A percentile compares a stretch with the other conserved stretches of the same genome.
phyloP scores from a whole-genome alignment of 2,888 invertebrate species.

The Megastigmus dorsalis region DNA sequence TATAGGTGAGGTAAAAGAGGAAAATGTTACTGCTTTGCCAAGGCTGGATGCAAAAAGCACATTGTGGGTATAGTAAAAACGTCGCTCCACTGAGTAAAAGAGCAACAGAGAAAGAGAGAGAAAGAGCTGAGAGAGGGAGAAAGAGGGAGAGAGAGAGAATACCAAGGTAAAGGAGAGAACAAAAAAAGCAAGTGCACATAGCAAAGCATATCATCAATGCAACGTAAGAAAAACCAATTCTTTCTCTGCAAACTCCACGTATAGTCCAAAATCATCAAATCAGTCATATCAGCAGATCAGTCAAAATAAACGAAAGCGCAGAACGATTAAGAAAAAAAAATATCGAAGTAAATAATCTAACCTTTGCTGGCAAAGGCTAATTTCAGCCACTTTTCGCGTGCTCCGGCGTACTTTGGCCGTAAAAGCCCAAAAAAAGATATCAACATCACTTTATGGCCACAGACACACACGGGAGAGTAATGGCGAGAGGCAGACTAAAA shows the following conservation, averaged over 20 bases:
- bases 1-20: slow-evolving; percentile 10
- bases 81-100: slow-evolving; percentile 2
- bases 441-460: slow-evolving; percentile 16
- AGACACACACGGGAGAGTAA: neutral
- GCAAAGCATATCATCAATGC: neutral
- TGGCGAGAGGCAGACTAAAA: slow-evolving; percentile 52
- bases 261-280: no score
- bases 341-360: slow-evolving; percentile 4
- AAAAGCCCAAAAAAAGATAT: slow-evolving; percentile 34
- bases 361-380: slow-evolving; percentile 12
- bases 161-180: slow-evolving; percentile 16
- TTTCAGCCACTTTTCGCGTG: neutral
- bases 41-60: slow-evolving; percentile 35
- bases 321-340: no score
- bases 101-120: neutral
- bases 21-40: slow-evolving; percentile 16
- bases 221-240: neutral
- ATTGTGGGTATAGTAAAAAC: slow-evolving; percentile 14
- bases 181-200: slow-evolving; percentile 28
- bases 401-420: neutral
- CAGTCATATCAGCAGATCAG: no score
- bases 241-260: neutral
- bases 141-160: slow-evolving; percentile 7
- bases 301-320: no score
- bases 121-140: no score